Conservation (phyloP, 2,888 invertebrate species). For the Dilophus febrilis region DNA sequence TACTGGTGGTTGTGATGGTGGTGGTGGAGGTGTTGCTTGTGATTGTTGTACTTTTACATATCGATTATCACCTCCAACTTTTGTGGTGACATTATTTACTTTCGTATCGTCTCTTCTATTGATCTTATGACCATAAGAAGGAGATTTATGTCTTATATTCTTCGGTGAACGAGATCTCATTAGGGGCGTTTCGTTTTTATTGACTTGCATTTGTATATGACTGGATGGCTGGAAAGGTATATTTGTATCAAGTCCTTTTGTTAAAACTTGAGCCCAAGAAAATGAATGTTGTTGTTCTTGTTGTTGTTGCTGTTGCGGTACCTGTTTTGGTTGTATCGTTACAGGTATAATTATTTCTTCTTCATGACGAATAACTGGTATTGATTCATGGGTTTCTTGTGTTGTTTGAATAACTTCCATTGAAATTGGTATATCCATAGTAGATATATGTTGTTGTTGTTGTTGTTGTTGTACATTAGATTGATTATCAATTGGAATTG, state of each 20-base stretch:
- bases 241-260: slow-evolving; percentile 37
- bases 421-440: slow-evolving; percentile 5
- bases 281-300: slow-evolving; percentile 17
- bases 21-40: no score
- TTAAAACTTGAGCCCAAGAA: slow-evolving; percentile 55
- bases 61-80: slow-evolving; percentile 6
- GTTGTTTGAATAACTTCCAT: not conserved
- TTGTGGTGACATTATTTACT: slow-evolving; percentile 5
- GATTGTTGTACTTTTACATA: slow-evolving; percentile 2
- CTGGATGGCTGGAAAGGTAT: slow-evolving; percentile 40
- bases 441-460: slow-evolving; percentile 8
- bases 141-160: slow-evolving; percentile 14
- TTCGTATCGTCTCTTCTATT: slow-evolving; percentile 15
- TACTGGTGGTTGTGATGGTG: no score
- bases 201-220: slow-evolving; percentile 29
- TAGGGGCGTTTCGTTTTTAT: not conserved
- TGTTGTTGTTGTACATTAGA: slow-evolving; percentile 16
- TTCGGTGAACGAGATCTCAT: not conserved
- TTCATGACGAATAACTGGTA: no score
- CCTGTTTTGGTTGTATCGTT: not conserved
- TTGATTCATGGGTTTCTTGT: not conserved
- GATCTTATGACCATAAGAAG: slow-evolving; percentile 19
- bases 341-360: no score
- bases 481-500: slow-evolving; percentile 5
- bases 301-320: not conserved